A percentile compares a stretch with the other conserved stretches of the same genome.
Conservation (phyloP, 2,888 invertebrate species). For the Brachypterus glaber region DNA sequence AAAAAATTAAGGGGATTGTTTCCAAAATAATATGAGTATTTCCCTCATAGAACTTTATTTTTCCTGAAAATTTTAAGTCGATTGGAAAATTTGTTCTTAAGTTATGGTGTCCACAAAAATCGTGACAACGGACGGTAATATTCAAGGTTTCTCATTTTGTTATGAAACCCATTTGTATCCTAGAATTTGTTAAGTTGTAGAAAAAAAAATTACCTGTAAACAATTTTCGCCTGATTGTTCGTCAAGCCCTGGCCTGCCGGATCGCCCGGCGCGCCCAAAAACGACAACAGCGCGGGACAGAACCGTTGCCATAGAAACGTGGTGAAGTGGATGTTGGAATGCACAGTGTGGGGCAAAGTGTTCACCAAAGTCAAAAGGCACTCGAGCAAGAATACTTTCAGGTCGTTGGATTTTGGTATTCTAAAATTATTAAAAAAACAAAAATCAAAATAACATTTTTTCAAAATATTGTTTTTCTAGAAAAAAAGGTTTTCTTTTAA, state of each 20-base stretch:
- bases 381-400: conserved; percentile 71
- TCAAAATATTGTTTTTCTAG: background rate
- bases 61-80: too few species aligned
- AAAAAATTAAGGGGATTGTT: too few species aligned
- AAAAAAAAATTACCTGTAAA: conserved; percentile 57
- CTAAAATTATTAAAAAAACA: conserved; percentile 36
- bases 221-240: conserved; percentile 78
- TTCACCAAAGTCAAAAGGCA: conserved; percentile 78
- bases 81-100: too few species aligned
- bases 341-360: conserved; percentile 72
- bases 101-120: too few species aligned
- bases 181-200: too few species aligned
- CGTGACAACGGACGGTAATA: too few species aligned
- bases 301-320: conserved; percentile 88
- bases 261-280: conserved; percentile 78
- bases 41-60: too few species aligned
- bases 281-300: conserved; percentile 79
- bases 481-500: too few species aligned
- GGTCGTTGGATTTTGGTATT: conserved; percentile 52
- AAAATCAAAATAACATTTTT: conserved; percentile 4
- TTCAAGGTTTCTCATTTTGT: too few species aligned
- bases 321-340: conserved; percentile 76
- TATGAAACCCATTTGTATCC: too few species aligned
- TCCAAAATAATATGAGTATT: too few species aligned
- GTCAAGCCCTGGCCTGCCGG: conserved; percentile 69